Evolutionary conservation across 1,140 invertebrate genomes (phyloP).

Genomic region (Plutomurus gul): DNA sequence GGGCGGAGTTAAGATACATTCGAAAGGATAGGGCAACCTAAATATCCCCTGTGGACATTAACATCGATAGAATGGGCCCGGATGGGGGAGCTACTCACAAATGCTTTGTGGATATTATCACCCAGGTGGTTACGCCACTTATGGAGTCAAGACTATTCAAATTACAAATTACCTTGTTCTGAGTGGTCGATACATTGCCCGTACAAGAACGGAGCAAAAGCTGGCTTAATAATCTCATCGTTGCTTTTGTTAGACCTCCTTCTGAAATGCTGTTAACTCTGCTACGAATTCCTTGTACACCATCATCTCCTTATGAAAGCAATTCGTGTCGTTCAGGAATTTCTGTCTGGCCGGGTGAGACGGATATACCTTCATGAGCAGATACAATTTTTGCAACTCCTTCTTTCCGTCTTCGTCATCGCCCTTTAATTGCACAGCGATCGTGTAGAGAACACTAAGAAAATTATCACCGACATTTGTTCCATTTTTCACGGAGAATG

Average conservation of each 20-base stretch:
- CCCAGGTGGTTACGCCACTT: no score
- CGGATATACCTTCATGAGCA: slow-evolving; percentile 41
- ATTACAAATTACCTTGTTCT: no score
- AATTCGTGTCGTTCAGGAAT: slow-evolving; percentile 32
- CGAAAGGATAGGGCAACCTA: no score
- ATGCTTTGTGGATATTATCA: no score
- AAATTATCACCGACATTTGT: neutral
- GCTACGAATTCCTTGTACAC: slow-evolving; percentile 34
- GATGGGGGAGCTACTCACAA: no score
- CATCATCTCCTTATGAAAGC: slow-evolving; percentile 35
- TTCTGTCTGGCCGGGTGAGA: slow-evolving; percentile 33
- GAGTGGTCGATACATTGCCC: slow-evolving; percentile 27
- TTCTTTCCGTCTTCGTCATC: neutral
- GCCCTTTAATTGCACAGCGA: neutral
- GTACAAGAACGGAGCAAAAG: slow-evolving; percentile 8
- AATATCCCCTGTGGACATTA: no score
- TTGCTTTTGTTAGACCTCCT: neutral
- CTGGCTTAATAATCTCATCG: neutral
- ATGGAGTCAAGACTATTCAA: no score
- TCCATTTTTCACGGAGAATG: neutral
- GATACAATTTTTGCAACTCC: no score
- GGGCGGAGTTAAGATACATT: no score
- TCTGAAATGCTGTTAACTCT: slow-evolving; percentile 3
- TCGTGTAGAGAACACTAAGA: neutral
- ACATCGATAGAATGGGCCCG: no score